Percentiles rank a stretch among this genome's conserved stretches.
Evolutionary conservation across 1,140 invertebrate species (phyloP).

Genomic region (Mizuhopecten yessoensis): DNA sequence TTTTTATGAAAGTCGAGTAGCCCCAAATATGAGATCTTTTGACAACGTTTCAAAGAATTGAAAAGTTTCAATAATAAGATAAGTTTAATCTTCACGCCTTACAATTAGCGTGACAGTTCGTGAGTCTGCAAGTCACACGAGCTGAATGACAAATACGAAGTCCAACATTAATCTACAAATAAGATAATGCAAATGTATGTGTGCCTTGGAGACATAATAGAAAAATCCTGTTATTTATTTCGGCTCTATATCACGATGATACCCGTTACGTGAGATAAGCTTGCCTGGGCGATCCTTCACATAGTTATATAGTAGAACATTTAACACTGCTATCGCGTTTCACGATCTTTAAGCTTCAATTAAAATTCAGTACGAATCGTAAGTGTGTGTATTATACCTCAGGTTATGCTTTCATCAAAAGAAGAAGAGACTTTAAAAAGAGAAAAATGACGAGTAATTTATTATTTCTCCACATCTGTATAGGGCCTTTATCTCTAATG

Average conservation of each 20-base stretch:
- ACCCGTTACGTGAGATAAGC: background rate
- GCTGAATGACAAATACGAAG: background rate
- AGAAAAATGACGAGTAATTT: slow-evolving; percentile 18
- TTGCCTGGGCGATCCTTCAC: background rate
- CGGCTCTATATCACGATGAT: background rate
- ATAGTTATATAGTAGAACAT: background rate
- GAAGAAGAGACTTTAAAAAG: slow-evolving; percentile 39
- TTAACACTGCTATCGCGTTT: slow-evolving; percentile 43
- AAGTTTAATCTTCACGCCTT: background rate
- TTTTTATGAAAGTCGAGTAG: background rate
- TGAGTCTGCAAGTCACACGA: background rate
- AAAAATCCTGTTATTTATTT: background rate
- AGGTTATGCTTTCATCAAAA: slow-evolving; percentile 43
- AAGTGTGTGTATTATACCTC: slow-evolving; percentile 45
- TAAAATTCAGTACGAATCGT: slow-evolving; percentile 49
- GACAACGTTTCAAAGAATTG: background rate
- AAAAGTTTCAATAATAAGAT: background rate
- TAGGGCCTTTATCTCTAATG: slow-evolving; percentile 40
- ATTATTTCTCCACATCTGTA: slow-evolving; percentile 21
- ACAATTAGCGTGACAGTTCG: background rate
- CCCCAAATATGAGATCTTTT: background rate
- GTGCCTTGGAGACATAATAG: background rate
- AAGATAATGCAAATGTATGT: slow-evolving; percentile 39
- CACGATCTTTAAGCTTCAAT: slow-evolving; percentile 51
- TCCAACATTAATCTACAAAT: slow-evolving; percentile 21